Evolutionary conservation across 2,113 vertebrate species (phyloP), one percentile per base, ranked within the genome.

Genomic region (Mus pahari): DNA sequence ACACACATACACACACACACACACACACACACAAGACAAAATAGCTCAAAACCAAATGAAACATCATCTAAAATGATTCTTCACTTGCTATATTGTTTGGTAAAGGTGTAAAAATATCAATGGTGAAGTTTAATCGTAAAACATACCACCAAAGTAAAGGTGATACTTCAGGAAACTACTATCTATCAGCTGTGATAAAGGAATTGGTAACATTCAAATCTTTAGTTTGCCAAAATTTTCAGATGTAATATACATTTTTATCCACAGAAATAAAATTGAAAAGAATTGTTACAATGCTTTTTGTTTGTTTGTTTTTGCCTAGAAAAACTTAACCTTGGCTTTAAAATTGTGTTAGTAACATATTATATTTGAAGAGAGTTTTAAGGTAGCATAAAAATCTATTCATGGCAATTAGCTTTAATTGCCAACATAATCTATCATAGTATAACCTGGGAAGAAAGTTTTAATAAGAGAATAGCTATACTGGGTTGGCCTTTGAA

Each of bases 181-280:
- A 58, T 58, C 3, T 19, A 58, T 58, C 55, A 58, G 16, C 4
- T 11, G 50, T 58, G 7, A 36, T n/a, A 39, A 0, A 0, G 3
- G 55, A 26, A 2, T 39, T 58, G 9, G 1, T 26, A 58, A 26
- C 39, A 39, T 33, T 31, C 3, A 28, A 60, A 60, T 39, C 36
- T 58, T 58, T 60, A n/a, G 17, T 58, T 58, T 58, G 55, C 16
- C 20, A 74, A 42, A 90, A 87, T 0, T 28, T 45, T 53, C 81
- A 3, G 1, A 58, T 82, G 7, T 22, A 6, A 64, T 86, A 50
- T 9, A 53, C 13, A 13, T 82, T 77, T 77, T 68, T 8, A 13
- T 95, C 19, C 0, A 31, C 0, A 42, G 28, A 10, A 24, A 24
- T 42, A 84, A 68, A 68, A 33, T 55, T 92, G 39, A 33, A 11